A percentile compares a stretch with the other conserved stretches of the same genome.
These are phyloP conservation scores for Idaea biselata DNA, from an alignment of 2,888 invertebrate genomes.

Conservation along the genomic window DNA sequence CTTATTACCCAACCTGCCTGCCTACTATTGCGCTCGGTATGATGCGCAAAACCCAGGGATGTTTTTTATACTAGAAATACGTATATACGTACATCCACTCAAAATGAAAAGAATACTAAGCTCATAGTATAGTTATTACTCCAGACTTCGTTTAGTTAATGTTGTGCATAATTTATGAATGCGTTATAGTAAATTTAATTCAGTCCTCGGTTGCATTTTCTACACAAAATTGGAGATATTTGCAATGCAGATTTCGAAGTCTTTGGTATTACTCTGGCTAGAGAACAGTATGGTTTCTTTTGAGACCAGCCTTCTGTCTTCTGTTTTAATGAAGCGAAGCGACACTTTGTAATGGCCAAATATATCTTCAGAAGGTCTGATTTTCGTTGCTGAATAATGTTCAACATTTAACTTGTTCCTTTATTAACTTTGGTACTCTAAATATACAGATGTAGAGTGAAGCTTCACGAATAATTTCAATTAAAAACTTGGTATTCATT, in stretches of 20 bases:
- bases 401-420: neutral
- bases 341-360: neutral
- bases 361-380: neutral
- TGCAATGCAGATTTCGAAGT: constrained; percentile 62
- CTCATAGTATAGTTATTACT: constrained; percentile 26
- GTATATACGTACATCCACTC: neutral
- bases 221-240: constrained; percentile 69
- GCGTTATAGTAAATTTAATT: constrained; percentile 56
- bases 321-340: constrained; percentile 29
- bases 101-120: constrained; percentile 10
- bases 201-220: constrained; percentile 60
- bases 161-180: constrained; percentile 49
- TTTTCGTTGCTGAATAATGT: neutral
- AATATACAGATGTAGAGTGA: neutral
- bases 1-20: no score
- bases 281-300: constrained; percentile 51
- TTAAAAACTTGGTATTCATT: constrained; percentile 31
- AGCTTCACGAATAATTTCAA: constrained; percentile 23
- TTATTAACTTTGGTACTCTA: neutral
- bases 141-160: constrained; percentile 24
- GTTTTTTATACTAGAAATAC: no score
- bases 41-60: no score
- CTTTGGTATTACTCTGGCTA: constrained; percentile 51
- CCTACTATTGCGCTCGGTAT: no score
- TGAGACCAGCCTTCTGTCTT: constrained; percentile 46